Base-by-base conservation (phyloP, 2,113 vertebrate genomes). In the Tenebrosternarchus preto region DNA sequence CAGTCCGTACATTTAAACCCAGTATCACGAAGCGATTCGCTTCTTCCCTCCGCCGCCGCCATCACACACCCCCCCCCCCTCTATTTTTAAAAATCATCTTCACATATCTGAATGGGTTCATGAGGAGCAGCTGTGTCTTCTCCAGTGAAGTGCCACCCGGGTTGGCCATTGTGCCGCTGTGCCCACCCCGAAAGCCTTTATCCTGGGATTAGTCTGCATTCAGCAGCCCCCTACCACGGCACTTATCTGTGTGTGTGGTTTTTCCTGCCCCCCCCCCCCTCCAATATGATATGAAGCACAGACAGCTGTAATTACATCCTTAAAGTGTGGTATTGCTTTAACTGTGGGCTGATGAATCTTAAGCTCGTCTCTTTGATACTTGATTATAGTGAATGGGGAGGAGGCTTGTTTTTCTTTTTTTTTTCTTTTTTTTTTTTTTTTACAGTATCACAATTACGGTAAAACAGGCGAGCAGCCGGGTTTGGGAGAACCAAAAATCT, bases 241-340 rank as follows among this genome's bases (percentile, higher is more conserved):
- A 82, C 74, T 78, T 81, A 80, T 78, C 72, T 76, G 46, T 74
- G 70, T 53, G 80, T 77, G 33, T 78, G 46, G 66, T 66, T 64
- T 80, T 84, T 55, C 39, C 24, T 63, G 19, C 74, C 78, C 87
- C 88, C 82, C 70, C 83, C 80, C 87, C 88, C 83, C 63, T 81
- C 83, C 83, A 77, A 87, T 89, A 82, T 71, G 82, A 60, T 86
- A 77, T 86, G 82, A 90, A 89, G 84, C 85, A 86, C 81, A 91
- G 88, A 90, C 86, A 93, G 85, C 78, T 89, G 80, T 90, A 92
- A 93, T 92, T 90, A 91, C 87, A 85, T 88, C 88, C 82, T 91
- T 91, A 89, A 85, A 80, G 78, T 83, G 86, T 36, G 81, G 85
- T 91, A 89, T 91, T 89, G 87, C 85, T 87, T 81, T 87, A 91